phyloP scores from a whole-genome alignment of 2,888 invertebrate genomes.

The Drosophila meridiana region DNA sequence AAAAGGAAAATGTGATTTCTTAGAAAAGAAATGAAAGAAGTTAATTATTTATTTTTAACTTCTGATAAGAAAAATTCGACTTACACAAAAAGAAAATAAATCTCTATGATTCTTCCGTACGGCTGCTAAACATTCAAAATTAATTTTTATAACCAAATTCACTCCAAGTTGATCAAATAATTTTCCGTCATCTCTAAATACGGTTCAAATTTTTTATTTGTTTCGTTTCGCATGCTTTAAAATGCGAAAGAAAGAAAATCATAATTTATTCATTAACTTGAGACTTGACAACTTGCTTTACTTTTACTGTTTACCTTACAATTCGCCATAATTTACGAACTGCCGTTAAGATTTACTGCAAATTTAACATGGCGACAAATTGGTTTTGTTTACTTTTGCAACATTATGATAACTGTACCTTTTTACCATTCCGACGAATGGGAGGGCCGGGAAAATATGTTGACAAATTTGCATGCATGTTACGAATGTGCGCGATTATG shows the following conservation, averaged over 20 bases:
- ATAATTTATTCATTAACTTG: slow-evolving; percentile 12
- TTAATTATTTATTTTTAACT: too few relatives aligned
- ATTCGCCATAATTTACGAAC: slow-evolving; percentile 33
- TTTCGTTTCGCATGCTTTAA: background rate
- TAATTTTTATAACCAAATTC: background rate
- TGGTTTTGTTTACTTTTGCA: slow-evolving; percentile 20
- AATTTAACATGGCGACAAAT: slow-evolving; percentile 36
- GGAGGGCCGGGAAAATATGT: background rate
- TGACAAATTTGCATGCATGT: slow-evolving; percentile 61
- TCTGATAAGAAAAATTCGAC: background rate
- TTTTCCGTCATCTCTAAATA: background rate
- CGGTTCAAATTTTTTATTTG: background rate
- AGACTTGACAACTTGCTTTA: slow-evolving; percentile 19
- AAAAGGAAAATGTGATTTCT: too few relatives aligned
- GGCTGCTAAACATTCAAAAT: background rate
- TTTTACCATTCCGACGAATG: background rate
- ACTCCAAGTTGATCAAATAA: background rate
- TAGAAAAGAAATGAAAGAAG: too few relatives aligned
- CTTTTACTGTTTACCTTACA: slow-evolving; percentile 34
- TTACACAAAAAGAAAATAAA: background rate
- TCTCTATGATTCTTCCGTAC: background rate
- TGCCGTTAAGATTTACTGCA: slow-evolving; percentile 55
- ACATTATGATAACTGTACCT: slow-evolving; percentile 62
- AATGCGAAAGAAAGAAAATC: background rate
- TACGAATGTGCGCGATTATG: slow-evolving; percentile 36